Evolutionary conservation across 1,140 invertebrate species (phyloP), one percentile per base, ranked within the genome.

Genomic region (Uloborus diversus): DNA sequence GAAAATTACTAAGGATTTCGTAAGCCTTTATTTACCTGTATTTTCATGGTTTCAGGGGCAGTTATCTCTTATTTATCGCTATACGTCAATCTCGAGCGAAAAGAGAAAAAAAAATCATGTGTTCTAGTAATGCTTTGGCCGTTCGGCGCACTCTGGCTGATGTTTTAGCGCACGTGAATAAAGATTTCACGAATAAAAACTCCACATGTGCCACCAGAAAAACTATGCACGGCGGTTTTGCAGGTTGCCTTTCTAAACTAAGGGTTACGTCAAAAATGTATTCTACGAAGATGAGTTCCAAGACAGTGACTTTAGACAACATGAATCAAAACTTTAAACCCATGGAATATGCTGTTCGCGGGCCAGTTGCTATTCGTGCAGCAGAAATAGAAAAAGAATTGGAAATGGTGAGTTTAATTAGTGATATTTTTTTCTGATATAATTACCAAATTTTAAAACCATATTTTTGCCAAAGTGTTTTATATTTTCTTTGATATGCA

Each of bases 261-360:
- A 33, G 61, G 69, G 35, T 61, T 53, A 57, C 47, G n/a, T n/a
- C n/a, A 42, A 61, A 61, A 25, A 61, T 17, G 61, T 57, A 42
- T 20, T n/a, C 28, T 35, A 28, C 25, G 56, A 73, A 73, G 35
- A 80, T 80, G 78, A 47, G 28, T 42, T 42, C 23, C 13, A 70
- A 56, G 65, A 80, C 66, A 23, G 56, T 80, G 28, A 70, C 70
- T 66, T 25, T 96, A 79, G 94, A 96, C 17, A 96, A 92, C 84
- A 92, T 99, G 81, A 99, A 98, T 87, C 94, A 94, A 1, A 91
- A 94, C 85, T 91, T 98, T 30, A 92, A 94, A 70, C 90, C 91
- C 53, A 95, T 99, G 94, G 96, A 99, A 87, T 99, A 99, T 87
- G 94, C 94, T 13, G 94, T 95, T 0, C 87, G 97, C 75, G 98